phyloP scores from a whole-genome alignment of 2,888 invertebrate species.

The Acleris cristana region DNA sequence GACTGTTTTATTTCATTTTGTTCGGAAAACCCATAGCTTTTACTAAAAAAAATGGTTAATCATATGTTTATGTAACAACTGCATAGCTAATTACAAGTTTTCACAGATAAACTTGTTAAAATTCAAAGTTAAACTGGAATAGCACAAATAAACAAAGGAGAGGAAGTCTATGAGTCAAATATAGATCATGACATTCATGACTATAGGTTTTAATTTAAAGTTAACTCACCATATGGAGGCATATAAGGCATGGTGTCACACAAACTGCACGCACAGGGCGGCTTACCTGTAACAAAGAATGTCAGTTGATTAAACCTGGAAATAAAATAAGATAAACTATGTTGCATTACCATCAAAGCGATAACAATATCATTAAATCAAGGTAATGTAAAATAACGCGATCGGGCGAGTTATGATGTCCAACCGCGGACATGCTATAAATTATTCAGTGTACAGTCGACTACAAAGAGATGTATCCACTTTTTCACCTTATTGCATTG shows the following conservation, averaged over 20 bases:
- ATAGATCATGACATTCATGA: too few species aligned
- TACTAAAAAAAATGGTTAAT: too few species aligned
- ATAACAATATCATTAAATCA: conserved; percentile 31
- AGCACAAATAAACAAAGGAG: too few species aligned
- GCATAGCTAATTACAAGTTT: too few species aligned
- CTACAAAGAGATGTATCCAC: not conserved
- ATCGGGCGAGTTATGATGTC: conserved; percentile 31
- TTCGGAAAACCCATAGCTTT: too few species aligned
- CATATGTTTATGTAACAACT: too few species aligned
- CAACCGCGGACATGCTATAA: conserved; percentile 41
- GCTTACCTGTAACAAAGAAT: conserved; percentile 75
- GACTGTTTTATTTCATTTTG: too few species aligned
- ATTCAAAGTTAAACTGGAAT: too few species aligned
- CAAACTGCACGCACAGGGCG: conserved; percentile 60
- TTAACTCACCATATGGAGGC: conserved; percentile 65
- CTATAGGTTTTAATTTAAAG: too few species aligned
- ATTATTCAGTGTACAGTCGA: conserved; percentile 41
- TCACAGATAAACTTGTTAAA: too few species aligned
- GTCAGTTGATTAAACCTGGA: conserved; percentile 18
- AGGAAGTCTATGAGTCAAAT: too few species aligned
- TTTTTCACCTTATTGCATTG: too few species aligned
- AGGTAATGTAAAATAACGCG: conserved; percentile 20
- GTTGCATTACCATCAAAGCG: conserved; percentile 22
- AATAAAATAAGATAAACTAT: conserved; percentile 26
- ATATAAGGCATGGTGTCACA: conserved; percentile 59